These are phyloP conservation scores for Parauchenoglanis ngamensis DNA, from an alignment of 2,797 vertebrate genomes.

Conservation along the genomic window DNA sequence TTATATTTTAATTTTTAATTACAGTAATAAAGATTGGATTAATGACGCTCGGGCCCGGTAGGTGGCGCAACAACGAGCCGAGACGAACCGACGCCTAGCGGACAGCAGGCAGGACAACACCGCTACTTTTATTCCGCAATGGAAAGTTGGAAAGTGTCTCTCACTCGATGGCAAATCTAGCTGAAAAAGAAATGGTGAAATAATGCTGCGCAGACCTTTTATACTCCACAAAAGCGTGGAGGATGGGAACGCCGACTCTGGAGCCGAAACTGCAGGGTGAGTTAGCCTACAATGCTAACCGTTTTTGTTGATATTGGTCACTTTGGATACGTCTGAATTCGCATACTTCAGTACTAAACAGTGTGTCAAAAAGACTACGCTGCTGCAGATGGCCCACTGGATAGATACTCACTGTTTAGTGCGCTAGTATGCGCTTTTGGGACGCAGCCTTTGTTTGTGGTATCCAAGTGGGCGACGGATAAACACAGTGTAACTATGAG, in stretches of 20 bases:
- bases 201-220: constrained; percentile 60
- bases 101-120: background rate
- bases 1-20: background rate
- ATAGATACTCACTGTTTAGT: background rate
- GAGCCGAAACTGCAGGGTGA: constrained; percentile 75
- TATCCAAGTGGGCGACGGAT: constrained; percentile 50
- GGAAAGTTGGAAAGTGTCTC: constrained; percentile 18
- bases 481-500: background rate
- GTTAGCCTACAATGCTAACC: constrained; percentile 52
- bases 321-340: constrained; percentile 43
- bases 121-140: background rate
- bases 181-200: constrained; percentile 20
- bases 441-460: constrained; percentile 55
- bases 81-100: constrained; percentile 12
- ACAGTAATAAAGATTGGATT: background rate
- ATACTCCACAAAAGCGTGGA: constrained; percentile 48
- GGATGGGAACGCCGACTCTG: constrained; percentile 71
- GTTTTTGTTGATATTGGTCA: constrained; percentile 27
- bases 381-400: too few relatives aligned
- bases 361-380: background rate
- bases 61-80: constrained; percentile 4
- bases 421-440: background rate
- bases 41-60: background rate
- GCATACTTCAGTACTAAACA: constrained; percentile 6
- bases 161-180: constrained; percentile 9